Base-by-base conservation (phyloP, 2,797 vertebrate genomes). In the Fratercula arctica region DNA sequence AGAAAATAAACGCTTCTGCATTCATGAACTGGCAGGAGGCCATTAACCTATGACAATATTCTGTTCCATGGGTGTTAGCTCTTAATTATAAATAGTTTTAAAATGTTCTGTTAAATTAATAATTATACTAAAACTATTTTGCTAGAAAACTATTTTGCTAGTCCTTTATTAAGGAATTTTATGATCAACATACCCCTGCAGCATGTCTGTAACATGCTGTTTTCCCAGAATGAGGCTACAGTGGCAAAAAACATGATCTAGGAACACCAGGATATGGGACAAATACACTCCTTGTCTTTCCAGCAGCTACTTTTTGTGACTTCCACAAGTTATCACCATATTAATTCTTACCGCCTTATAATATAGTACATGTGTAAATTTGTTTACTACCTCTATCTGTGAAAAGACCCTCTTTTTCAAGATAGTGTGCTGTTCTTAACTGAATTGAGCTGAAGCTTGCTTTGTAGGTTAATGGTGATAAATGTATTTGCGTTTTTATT, bases 81-180 rank as follows among this genome's bases (percentile, higher is more conserved):
- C 63, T 95, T 96, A 89, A 79, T 95, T 95, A 89, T 73, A 80
- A 94, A 92, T 90, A 1, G 26, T 72, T 96, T 96, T 63, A 56
- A 89, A 95, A 68, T 39, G 39, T 74, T 87, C 31, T 82, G 13
- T 33, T 69, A 95, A 96, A 94, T 94, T 39, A 96, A 16, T 69
- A 45, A 85, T 89, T 85, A 37, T 64, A 70, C 2, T 12, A 90
- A 89, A 90, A 72, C 45, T 45, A 41, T 87, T 87, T 95, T 93
- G 23, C 39, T 87, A 82, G 63, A 96, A 94, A 91, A 72, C 45
- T 45, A 41, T 87, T 87, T 95, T 93, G 23, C 39, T 87, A 82
- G 63, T 95, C 93, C 90, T 72, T 93, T 68, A 60, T 83, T 90
- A 91, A 83, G 54, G 85, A 90, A 92, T 89, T 73, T 93, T 95